phyloP scores from a whole-genome alignment of 2,113 vertebrate species.

The Spilogale gracilis region DNA sequence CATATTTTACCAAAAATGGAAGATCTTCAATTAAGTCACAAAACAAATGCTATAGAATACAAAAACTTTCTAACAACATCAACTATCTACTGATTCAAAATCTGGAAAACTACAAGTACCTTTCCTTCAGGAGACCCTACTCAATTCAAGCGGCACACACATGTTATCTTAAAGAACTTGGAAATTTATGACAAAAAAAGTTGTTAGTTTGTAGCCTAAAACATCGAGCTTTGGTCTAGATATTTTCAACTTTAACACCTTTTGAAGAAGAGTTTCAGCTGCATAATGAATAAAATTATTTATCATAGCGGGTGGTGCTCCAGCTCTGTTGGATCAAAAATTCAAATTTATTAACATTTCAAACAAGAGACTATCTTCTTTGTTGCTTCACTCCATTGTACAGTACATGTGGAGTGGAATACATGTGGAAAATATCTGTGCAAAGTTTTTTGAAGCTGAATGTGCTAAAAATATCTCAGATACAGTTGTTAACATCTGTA shows the following conservation, averaged over 20 bases:
- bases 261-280: background rate
- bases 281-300: slow-evolving; percentile 9
- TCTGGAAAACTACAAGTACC: background rate
- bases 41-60: background rate
- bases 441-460: background rate
- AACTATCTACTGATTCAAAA: slow-evolving; percentile 2
- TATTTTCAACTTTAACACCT: slow-evolving; percentile 6
- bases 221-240: background rate
- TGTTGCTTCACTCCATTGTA: slow-evolving; percentile 28
- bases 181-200: slow-evolving; percentile 39
- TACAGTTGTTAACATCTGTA: background rate
- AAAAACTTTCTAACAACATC: slow-evolving; percentile 40
- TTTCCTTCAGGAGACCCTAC: background rate
- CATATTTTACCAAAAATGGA: background rate
- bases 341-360: slow-evolving; percentile 10
- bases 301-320: background rate
- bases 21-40: slow-evolving; percentile 34
- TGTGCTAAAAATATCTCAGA: background rate
- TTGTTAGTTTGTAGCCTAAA: background rate
- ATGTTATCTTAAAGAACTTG: background rate
- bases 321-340: background rate
- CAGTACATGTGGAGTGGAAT: background rate
- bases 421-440: slow-evolving; percentile 14
- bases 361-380: slow-evolving; percentile 35
- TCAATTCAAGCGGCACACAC: background rate